Percentiles rank a stretch among this genome's conserved stretches.
These are phyloP conservation scores for Neodontobutis hainanensis DNA, from an alignment of 2,113 vertebrate species.

Conservation along the genomic window DNA sequence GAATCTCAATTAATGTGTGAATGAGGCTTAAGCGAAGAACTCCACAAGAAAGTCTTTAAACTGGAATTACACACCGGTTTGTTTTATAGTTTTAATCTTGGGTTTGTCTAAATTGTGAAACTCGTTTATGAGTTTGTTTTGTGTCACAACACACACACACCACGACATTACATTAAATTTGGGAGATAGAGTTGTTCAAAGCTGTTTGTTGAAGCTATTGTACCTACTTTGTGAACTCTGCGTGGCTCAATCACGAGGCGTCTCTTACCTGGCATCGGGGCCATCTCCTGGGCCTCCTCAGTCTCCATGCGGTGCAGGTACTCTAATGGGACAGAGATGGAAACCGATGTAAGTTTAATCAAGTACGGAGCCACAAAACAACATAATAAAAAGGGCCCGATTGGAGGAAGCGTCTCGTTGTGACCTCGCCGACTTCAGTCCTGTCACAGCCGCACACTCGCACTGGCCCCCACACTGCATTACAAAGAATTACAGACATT, in stretches of 20 bases:
- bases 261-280: conserved; percentile 95
- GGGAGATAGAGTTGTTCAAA: conserved; percentile 5
- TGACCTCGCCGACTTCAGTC: conserved; percentile 80
- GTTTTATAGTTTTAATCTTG: too few species aligned
- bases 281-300: conserved; percentile 95
- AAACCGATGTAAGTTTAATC: conserved; percentile 77
- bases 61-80: too few species aligned
- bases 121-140: too few species aligned
- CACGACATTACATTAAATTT: background rate
- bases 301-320: conserved; percentile 96
- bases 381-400: conserved; percentile 65
- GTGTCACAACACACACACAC: too few species aligned
- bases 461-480: conserved; percentile 90
- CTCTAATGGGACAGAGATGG: conserved; percentile 80
- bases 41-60: too few species aligned
- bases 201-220: conserved; percentile 51
- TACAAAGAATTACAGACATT: conserved; percentile 98
- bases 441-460: conserved; percentile 85
- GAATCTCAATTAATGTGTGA: too few species aligned
- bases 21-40: too few species aligned
- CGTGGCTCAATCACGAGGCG: conserved; percentile 57
- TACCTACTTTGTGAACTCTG: conserved; percentile 44
- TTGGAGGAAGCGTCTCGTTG: conserved; percentile 75
- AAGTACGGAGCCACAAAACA: conserved; percentile 68
- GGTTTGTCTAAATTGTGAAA: too few species aligned